Base-by-base conservation (phyloP, 35 echinoderm and acorn worm species). In the Lytechinus pictus region DNA sequence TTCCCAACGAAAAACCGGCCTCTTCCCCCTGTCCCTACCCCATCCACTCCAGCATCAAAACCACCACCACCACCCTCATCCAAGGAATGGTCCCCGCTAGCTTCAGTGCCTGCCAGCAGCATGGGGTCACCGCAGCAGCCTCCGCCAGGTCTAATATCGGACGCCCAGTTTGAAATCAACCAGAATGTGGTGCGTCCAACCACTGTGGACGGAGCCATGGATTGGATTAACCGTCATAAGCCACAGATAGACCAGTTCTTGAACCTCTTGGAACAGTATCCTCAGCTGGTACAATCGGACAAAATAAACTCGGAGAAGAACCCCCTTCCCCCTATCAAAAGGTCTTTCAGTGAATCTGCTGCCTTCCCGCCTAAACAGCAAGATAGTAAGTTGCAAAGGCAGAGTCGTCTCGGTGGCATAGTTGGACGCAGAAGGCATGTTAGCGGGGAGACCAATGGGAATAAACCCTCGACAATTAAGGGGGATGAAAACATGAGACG, bases 181-280 rank as follows among this genome's bases (percentile, higher is more conserved):
- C 92, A 93, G 55, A 93, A 93, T 54, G 9, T 57, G n/a, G 53
- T 57, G 14, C 92, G 92, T n/a, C 95, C 95, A 10, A 95, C 96
- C 21, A 97, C 96, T 54, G 95, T 95, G 24, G 95, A 66, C 86
- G 96, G 96, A n/a, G 96, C 96, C 10, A 29, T 89, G 10, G 95
- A 97, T 28, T 97, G 96, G 96, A 94, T 97, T 5, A 93, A 97
- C 14, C 66, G 96, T 27, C 95, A 97, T 27, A 57, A 94, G 12
- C 91, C 91, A 19, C 91, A 95, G 52, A 94, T 97, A 54, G 91
- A 92, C 16, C 95, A 95, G 54, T 92, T 95, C 53, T 94, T 95
- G 57, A 87, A 94, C n/a, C 53, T 97, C 4, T 33, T 97, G 86
- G 95, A 97, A 90, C 61, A 96, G 12, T 97, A 96, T 57, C 96